Evolutionary conservation across 2,888 invertebrate species (phyloP), one percentile per base, ranked within the genome.

Genomic region (Anorthoa munda): DNA sequence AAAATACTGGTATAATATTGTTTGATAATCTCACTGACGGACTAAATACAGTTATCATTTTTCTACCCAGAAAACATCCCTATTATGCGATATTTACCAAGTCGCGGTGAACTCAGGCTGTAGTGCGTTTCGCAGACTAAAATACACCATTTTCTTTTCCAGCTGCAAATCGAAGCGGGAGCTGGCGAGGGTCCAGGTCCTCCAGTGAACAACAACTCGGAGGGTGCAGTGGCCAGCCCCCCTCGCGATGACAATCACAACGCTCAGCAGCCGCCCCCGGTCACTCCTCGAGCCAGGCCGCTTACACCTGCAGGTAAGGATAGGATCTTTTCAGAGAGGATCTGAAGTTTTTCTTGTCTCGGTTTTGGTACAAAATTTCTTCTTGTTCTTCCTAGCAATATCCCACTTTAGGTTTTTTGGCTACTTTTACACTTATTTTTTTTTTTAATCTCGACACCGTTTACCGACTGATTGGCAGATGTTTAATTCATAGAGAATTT

Each of bases 241-340:
- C 93, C 94, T 17, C 90, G 95, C 0, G 96, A 96, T 77, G 96
- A 96, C 90, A 96, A 96, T 90, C 96, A 97, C 90, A 96, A 95
- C 83, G 92, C 95, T 0, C 92, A 94, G 46, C 92, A 92, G 66
- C 92, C 92, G 59, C 87, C 92, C 13, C 89, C 95, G 1, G 89
- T 89, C 4, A 89, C 94, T 5, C 91, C 92, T 5, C 87, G 94
- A 15, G 91, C 96, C 66, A 93, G 97, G 63, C 97, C 97, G 2
- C 95, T 97, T 85, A 96, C 97, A 9, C 96, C 97, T 46, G 95
- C 96, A 88, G 97, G 97, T 97, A 87, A 72, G 59, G 11, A 4
- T 18, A 26, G 21, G 1, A 48, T 11, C 15, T 15, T 17, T n/a
- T 45, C 48, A 50, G 2, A 21, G 1, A 12, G 1, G 0, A 46